Evolutionary conservation across 2,113 vertebrate species (phyloP), one percentile per base, ranked within the genome.

Genomic region (Tenrec ecaudatus): DNA sequence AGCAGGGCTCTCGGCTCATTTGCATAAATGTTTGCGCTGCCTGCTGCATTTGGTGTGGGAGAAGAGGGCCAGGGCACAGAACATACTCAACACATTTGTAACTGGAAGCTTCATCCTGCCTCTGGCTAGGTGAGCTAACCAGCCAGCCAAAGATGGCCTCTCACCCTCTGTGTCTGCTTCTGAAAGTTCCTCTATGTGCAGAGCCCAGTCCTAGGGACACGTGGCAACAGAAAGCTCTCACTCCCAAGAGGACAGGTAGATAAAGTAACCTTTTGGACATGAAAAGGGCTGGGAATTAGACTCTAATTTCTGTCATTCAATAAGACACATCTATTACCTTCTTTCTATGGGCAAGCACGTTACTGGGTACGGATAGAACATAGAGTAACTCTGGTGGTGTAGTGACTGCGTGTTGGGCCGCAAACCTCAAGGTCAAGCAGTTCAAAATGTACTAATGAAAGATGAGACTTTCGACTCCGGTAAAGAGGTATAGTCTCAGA

Each of bases 1-100:
- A 89, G 75, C 89, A 91, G 89, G 90, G 69, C 79, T 95, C 91
- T 82, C 75, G 86, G 75, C 31, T 97, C 25, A 96, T 96, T 95
- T 96, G 94, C 95, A 95, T 95, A 87, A 64, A 88, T 92, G 90
- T 96, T 90, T 91, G 69, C 79, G 80, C 91, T 93, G 89, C 90
- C 82, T 93, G 91, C 64, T 96, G 82, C 92, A 95, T 90, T 94
- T 84, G 79, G 85, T 88, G 89, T 31, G 1, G 66, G 79, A 95
- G 81, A 93, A 94, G 82, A 85, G 92, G 85, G 91, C 33, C 25
- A 80, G 78, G 88, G 80, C 69, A 87, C 75, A 88, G 89, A 90
- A 85, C 4, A 53, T 81, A 84, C 91, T n/a, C 71, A 86, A 93
- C 92, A 93, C 84, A 92, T 95, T 94, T 94, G 57, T 92, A 87